These are phyloP conservation scores for Ciconia nigra DNA, from an alignment of 2,797 vertebrate genomes.

Conservation along the genomic window DNA sequence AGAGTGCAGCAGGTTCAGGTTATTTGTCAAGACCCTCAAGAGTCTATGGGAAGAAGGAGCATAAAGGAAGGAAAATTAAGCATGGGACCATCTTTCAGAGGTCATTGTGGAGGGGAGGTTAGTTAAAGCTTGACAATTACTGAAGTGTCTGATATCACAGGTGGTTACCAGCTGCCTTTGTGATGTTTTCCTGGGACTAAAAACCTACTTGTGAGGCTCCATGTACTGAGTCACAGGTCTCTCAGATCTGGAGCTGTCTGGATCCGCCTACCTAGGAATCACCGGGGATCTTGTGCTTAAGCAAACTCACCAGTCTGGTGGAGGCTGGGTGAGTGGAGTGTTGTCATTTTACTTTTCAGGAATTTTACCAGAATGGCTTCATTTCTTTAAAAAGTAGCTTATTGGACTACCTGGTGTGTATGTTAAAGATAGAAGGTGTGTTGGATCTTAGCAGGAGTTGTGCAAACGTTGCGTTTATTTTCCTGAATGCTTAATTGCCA, in stretches of 20 bases:
- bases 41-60: neutral
- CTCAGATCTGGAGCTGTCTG: neutral
- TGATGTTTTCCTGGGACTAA: neutral
- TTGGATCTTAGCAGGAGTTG: neutral
- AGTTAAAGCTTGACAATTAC: neutral
- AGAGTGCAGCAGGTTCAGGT: neutral
- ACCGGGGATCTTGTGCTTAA: neutral
- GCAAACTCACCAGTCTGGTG: neutral
- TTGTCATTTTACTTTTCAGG: neutral
- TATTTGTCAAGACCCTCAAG: neutral
- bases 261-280: neutral
- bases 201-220: neutral
- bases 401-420: neutral
- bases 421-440: neutral
- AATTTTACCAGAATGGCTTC: neutral
- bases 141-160: no score
- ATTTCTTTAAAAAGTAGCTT: neutral
- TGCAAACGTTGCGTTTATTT: neutral
- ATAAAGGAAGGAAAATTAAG: neutral
- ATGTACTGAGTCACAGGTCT: neutral
- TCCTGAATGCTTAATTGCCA: neutral
- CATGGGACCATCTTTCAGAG: neutral
- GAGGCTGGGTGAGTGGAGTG: neutral
- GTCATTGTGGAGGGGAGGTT: no score
- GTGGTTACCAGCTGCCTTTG: neutral